Evolutionary conservation across 2,888 invertebrate species (phyloP), one percentile per base, ranked within the genome.

Genomic region (Fissipunctia ypsillon): DNA sequence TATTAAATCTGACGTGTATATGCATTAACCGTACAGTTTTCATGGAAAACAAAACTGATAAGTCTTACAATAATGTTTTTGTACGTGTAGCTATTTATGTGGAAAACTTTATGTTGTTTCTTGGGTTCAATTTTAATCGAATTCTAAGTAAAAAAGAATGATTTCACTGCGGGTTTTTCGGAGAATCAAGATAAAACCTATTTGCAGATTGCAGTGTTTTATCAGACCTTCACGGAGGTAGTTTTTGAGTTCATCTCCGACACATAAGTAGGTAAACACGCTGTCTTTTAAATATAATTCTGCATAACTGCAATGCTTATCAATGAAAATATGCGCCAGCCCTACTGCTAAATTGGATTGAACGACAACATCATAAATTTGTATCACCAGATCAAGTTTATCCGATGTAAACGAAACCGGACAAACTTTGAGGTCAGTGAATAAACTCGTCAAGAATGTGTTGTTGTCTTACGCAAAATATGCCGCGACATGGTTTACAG

Each of bases 11-110:
- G 22, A 67, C 81, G 50, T 81, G 81, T 81, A 19, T 43, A 12
- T 45, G 66, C 78, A 81, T 56, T 48, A 81, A 72, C 78, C 78
- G 81, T 72, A 69, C 38, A 78, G 66, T 75, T 81, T 75, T 69
- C 75, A 10, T 28, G 66, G 70, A 75, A 69, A 75, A 75, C 59
- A 63, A 75, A 61, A 56, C 66, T 81, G 78, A 81, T 81, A 81
- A 81, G 68, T 78, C 75, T 16, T 45, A 69, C 10, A 69, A 28
- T 69, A n/a, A 60, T 65, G 48, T 78, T 81, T 69, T 57, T 54
- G 22, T 64, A 22, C 69, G 22, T 60, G 80, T 70, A 56, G 45
- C n/a, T 65, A 69, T 74, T 68, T 74, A n/a, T 35, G 31, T 50
- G 28, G 35, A 45, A 66, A 54, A 41, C 1, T 45, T 22, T 22